A percentile compares a stretch with the other conserved stretches of the same genome.
These are phyloP conservation scores for Hyaena hyaena DNA, from an alignment of 2,113 vertebrate species.

Conservation along the genomic window DNA sequence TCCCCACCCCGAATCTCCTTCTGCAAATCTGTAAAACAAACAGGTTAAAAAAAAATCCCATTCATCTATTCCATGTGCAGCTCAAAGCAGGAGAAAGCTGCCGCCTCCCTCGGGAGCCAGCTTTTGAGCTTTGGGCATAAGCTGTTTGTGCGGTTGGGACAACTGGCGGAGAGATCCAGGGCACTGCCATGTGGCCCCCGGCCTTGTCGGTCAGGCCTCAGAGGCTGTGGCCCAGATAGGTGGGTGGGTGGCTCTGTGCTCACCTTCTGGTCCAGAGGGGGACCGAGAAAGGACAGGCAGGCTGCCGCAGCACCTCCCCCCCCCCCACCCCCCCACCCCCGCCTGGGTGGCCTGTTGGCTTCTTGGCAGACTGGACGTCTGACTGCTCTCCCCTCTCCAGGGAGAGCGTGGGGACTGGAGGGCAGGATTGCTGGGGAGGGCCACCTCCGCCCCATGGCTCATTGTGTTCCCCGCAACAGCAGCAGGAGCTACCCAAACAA, in stretches of 20 bases:
- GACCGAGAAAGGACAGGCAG: neutral
- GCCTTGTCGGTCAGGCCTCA: neutral
- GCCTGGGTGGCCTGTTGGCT: neutral
- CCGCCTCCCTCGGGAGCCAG: neutral
- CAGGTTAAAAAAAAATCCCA: neutral
- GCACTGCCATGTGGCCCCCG: neutral
- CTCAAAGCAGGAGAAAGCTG: neutral
- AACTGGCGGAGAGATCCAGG: neutral
- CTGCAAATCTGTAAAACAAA: slow-evolving; percentile 41
- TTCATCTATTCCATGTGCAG: slow-evolving; percentile 35
- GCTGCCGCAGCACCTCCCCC: no score
- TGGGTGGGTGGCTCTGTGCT: neutral
- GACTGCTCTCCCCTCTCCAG: neutral
- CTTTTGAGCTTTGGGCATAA: neutral
- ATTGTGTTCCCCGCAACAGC: neutral
- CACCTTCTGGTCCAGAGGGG: slow-evolving; percentile 10
- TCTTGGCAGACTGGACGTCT: neutral
- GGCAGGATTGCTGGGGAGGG: neutral
- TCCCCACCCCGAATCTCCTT: neutral
- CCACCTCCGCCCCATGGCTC: neutral
- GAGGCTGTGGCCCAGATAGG: slow-evolving; percentile 34
- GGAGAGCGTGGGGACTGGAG: neutral
- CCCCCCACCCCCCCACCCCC: no score
- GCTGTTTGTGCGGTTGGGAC: neutral
- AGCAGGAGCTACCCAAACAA: neutral